Percentiles rank a stretch among this genome's conserved stretches.
Evolutionary conservation across 2,113 vertebrate genomes (phyloP).

Genomic region (Forbesichthys agassizii): DNA sequence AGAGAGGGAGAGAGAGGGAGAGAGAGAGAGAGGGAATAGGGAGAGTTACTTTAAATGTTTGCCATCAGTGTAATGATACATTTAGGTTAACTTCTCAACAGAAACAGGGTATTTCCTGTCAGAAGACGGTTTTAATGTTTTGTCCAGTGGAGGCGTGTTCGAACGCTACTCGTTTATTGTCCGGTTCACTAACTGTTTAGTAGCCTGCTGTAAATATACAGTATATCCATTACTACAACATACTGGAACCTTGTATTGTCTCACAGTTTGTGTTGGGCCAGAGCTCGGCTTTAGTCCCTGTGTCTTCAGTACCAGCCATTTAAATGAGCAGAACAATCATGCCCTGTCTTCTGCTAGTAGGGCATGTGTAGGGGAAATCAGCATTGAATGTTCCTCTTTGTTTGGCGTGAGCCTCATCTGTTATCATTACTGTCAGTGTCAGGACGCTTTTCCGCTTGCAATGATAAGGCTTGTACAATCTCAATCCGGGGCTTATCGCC

Average conservation of each 20-base stretch:
- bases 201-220: neutral
- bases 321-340: constrained; percentile 66
- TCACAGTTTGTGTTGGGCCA: constrained; percentile 32
- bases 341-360: constrained; percentile 56
- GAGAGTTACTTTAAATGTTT: constrained; percentile 21
- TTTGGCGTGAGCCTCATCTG: constrained; percentile 66
- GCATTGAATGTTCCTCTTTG: constrained; percentile 72
- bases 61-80: constrained; percentile 12
- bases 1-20: constrained; percentile 6
- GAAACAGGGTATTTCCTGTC: constrained; percentile 19
- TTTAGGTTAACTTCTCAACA: constrained; percentile 16
- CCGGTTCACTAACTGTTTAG: neutral
- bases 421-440: constrained; percentile 69
- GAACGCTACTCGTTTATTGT: neutral
- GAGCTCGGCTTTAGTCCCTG: constrained; percentile 35
- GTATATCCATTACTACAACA: constrained; percentile 5
- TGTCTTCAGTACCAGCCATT: constrained; percentile 49
- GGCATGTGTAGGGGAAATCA: constrained; percentile 59
- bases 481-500: constrained; percentile 49
- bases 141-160: constrained; percentile 3
- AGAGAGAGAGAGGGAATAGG: neutral
- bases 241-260: neutral
- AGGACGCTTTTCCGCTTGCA: constrained; percentile 61
- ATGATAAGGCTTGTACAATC: constrained; percentile 58
- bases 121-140: constrained; percentile 6